phyloP scores from a whole-genome alignment of 2,888 invertebrate genomes.

The Drosophila mimica region DNA sequence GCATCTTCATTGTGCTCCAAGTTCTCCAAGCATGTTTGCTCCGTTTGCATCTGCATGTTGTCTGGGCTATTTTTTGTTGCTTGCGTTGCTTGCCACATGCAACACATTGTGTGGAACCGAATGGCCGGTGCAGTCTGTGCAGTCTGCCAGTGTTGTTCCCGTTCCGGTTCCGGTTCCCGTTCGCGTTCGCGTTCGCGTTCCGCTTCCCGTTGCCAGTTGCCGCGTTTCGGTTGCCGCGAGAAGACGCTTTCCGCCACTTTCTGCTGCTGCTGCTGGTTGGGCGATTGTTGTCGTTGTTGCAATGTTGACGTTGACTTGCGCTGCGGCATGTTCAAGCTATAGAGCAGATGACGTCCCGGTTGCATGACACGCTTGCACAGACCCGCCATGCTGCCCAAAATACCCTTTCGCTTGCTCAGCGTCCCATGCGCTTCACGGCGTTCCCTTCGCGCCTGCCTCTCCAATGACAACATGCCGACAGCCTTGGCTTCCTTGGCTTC shows the following conservation, averaged over 20 bases:
- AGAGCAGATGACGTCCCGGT: constrained; percentile 57
- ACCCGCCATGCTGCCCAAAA: constrained; percentile 32
- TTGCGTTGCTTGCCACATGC: not conserved
- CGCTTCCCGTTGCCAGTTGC: not conserved
- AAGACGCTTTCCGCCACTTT: not conserved
- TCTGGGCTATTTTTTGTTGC: not conserved
- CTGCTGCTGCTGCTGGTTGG: not conserved
- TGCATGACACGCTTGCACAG: constrained; percentile 42
- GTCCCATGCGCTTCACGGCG: too few species aligned
- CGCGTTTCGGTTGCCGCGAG: constrained; percentile 4
- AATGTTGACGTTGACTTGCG: not conserved
- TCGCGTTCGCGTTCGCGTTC: too few species aligned
- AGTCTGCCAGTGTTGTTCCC: not conserved
- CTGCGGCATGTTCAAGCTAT: constrained; percentile 33
- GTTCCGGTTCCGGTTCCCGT: not conserved
- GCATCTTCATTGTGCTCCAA: not conserved
- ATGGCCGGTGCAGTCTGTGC: constrained; percentile 6
- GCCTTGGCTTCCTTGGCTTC: not conserved
- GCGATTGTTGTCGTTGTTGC: not conserved
- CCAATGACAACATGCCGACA: not conserved
- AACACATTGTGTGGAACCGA: not conserved
- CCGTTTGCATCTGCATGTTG: not conserved
- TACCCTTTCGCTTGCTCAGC: not conserved
- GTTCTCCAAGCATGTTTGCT: not conserved
- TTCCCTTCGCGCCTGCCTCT: not conserved